Percentiles rank a stretch among this genome's conserved stretches.
phyloP scores from a whole-genome alignment of 2,797 vertebrate genomes.

The Momotus momota region DNA sequence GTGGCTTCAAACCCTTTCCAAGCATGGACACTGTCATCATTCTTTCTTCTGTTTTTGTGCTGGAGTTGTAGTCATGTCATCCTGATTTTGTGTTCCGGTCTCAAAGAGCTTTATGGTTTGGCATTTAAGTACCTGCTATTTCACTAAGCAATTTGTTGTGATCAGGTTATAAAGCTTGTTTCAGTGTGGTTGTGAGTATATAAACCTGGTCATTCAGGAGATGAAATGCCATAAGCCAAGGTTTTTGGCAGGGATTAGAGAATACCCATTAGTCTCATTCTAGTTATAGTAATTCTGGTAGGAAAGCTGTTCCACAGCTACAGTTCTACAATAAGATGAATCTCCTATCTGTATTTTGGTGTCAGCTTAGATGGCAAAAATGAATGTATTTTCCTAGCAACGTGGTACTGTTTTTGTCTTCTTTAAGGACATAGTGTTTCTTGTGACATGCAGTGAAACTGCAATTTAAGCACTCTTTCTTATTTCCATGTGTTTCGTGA shows the following conservation, averaged over 20 bases:
- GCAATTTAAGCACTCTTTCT: background rate
- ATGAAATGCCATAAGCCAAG: background rate
- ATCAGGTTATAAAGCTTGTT: background rate
- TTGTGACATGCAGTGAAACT: background rate
- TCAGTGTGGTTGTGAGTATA: background rate
- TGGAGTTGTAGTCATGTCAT: background rate
- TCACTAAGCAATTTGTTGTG: background rate
- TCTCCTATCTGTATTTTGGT: background rate
- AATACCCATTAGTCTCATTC: background rate
- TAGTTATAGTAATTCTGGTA: background rate
- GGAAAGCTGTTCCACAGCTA: background rate
- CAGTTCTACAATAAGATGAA: background rate
- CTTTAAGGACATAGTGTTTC: background rate
- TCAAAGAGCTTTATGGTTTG: background rate
- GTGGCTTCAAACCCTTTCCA: background rate
- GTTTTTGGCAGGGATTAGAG: background rate
- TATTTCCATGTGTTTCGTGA: background rate
- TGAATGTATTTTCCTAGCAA: background rate
- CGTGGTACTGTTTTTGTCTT: background rate
- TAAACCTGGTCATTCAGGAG: background rate
- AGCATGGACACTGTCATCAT: background rate
- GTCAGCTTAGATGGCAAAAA: background rate
- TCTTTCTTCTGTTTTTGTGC: background rate
- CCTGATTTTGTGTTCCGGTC: background rate
- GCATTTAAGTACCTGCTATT: background rate